phyloP scores from a whole-genome alignment of 2,888 invertebrate genomes.

The Diarsia dahlii region DNA sequence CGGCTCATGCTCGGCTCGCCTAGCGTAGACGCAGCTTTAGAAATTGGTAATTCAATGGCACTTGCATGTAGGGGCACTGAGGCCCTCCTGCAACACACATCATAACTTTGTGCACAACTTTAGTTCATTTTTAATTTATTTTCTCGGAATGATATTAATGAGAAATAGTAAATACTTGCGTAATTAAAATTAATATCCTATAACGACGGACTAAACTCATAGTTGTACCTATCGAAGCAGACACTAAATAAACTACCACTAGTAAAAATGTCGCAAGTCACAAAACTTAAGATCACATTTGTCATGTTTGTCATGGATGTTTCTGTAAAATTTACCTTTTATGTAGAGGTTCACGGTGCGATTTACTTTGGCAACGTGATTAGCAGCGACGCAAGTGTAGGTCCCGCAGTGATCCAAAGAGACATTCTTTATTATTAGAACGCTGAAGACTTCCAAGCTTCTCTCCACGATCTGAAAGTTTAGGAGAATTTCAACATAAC shows the following conservation, averaged over 20 bases:
- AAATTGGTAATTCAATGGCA: no score
- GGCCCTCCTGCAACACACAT: no score
- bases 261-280: neutral
- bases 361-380: conserved; percentile 93
- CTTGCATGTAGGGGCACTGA: no score
- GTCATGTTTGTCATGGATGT: neutral
- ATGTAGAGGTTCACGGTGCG: conserved; percentile 93
- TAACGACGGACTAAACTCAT: neutral
- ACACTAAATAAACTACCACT: neutral
- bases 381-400: conserved; percentile 94
- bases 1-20: no score
- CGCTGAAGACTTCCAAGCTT: conserved; percentile 93
- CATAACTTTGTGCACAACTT: no score
- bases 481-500: no score
- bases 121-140: no score
- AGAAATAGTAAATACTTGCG: no score
- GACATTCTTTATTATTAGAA: conserved; percentile 94
- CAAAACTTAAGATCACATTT: neutral
- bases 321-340: conserved; percentile 89
- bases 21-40: no score
- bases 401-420: conserved; percentile 93
- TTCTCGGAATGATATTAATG: no score
- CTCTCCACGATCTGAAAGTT: conserved; percentile 91
- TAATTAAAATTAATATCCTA: no score
- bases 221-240: neutral